Evolutionary conservation across 2,888 invertebrate species (phyloP).

Genomic region (Tinea semifulvella): DNA sequence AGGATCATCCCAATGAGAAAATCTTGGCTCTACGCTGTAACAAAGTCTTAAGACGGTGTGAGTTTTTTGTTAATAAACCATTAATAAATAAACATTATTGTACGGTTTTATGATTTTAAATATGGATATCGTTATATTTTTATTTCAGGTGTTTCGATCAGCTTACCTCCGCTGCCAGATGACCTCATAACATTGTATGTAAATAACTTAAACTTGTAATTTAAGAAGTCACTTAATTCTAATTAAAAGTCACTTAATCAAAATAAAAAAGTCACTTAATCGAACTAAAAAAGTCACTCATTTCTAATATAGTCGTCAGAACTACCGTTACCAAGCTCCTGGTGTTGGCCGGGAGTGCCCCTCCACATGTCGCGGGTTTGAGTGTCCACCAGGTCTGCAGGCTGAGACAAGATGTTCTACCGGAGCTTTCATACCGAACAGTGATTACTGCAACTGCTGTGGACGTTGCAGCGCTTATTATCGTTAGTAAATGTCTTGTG

Average conservation of each 20-base stretch:
- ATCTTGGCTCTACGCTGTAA: slow-evolving; percentile 45
- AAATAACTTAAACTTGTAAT: too few species aligned
- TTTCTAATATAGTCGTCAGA: slow-evolving; percentile 32
- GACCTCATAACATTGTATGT: slow-evolving; percentile 39
- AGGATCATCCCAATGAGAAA: slow-evolving; percentile 56
- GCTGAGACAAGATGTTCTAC: slow-evolving; percentile 32
- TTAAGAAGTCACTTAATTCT: too few species aligned
- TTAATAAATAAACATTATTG: too few species aligned
- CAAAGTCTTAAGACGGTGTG: slow-evolving; percentile 42
- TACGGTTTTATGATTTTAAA: too few species aligned
- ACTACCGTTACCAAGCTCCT: slow-evolving; percentile 39
- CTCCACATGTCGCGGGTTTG: slow-evolving; percentile 39
- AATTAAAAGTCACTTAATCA: too few species aligned
- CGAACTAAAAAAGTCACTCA: neutral
- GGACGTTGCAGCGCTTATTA: slow-evolving; percentile 45
- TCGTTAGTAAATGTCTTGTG: slow-evolving; percentile 42
- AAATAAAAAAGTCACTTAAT: too few species aligned
- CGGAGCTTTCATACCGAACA: slow-evolving; percentile 48
- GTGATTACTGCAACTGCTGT: slow-evolving; percentile 48
- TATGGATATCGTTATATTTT: too few species aligned
- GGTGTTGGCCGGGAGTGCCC: slow-evolving; percentile 37
- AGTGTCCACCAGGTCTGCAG: slow-evolving; percentile 30
- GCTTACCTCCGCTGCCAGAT: slow-evolving; percentile 37
- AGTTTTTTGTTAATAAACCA: too few species aligned
- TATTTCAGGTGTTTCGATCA: slow-evolving; percentile 43